Conservation (phyloP, 2,797 vertebrate genomes). For the Myotis daubentonii region DNA sequence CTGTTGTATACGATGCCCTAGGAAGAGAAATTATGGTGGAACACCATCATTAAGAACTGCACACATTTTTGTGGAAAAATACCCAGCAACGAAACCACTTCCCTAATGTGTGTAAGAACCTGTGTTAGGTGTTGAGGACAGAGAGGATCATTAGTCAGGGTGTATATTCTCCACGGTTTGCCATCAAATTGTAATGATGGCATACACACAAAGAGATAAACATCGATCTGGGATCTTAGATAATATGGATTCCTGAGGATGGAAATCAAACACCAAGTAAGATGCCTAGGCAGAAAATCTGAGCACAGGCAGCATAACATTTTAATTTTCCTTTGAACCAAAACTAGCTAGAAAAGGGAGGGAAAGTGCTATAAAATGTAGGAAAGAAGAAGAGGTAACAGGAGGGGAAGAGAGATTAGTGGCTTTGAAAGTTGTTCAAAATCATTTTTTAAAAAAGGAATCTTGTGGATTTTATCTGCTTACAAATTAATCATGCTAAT, state of each 20-base stretch:
- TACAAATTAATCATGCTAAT: background rate
- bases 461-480: background rate
- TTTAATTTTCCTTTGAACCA: background rate
- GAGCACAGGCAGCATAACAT: background rate
- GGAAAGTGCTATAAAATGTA: background rate
- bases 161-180: background rate
- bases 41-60: background rate
- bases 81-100: background rate
- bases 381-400: background rate
- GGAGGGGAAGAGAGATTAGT: background rate
- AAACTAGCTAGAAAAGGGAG: background rate
- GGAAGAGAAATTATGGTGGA: background rate
- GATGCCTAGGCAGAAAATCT: background rate
- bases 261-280: background rate
- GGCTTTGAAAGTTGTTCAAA: background rate
- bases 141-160: background rate
- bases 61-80: background rate
- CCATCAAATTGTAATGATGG: background rate
- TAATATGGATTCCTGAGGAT: background rate
- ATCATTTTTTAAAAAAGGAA: background rate
- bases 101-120: background rate
- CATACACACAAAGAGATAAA: background rate
- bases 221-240: background rate
- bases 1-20: background rate
- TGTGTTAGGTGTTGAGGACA: background rate